Conservation (phyloP, 2,888 invertebrate species). For the Entomobrya multifasciata region DNA sequence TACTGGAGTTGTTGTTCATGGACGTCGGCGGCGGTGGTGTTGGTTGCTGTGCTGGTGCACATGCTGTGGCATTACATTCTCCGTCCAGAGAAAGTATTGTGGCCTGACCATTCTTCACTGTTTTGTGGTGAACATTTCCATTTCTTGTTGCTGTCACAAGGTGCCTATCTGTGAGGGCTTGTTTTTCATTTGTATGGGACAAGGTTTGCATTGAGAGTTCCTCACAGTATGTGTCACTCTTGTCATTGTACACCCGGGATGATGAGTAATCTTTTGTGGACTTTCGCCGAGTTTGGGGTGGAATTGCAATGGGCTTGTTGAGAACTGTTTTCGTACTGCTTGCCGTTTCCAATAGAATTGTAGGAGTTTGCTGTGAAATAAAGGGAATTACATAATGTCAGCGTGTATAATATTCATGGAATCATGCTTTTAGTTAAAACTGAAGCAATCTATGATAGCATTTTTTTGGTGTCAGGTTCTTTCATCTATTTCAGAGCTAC, state of each 20-base stretch:
- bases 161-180: constrained; percentile 13
- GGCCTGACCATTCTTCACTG: constrained; percentile 51
- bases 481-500: no score
- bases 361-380: constrained; percentile 61
- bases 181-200: constrained; percentile 25
- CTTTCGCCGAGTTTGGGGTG: constrained; percentile 37
- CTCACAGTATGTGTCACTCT: constrained; percentile 67
- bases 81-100: constrained; percentile 16
- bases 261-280: constrained; percentile 54
- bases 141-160: constrained; percentile 29
- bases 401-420: no score
- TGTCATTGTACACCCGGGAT: constrained; percentile 32
- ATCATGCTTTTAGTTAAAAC: no score
- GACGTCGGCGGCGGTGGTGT: no score
- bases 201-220: constrained; percentile 64
- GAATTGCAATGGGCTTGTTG: constrained; percentile 44
- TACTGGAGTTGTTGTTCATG: constrained; percentile 39
- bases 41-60: not conserved
- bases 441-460: no score
- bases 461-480: no score
- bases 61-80: constrained; percentile 2
- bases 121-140: constrained; percentile 46
- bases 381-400: no score
- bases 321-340: constrained; percentile 66
- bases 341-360: constrained; percentile 62